A percentile compares a stretch with the other conserved stretches of the same genome.
phyloP scores from a whole-genome alignment of 2,797 vertebrate genomes.

The Pangasius krempfi region DNA sequence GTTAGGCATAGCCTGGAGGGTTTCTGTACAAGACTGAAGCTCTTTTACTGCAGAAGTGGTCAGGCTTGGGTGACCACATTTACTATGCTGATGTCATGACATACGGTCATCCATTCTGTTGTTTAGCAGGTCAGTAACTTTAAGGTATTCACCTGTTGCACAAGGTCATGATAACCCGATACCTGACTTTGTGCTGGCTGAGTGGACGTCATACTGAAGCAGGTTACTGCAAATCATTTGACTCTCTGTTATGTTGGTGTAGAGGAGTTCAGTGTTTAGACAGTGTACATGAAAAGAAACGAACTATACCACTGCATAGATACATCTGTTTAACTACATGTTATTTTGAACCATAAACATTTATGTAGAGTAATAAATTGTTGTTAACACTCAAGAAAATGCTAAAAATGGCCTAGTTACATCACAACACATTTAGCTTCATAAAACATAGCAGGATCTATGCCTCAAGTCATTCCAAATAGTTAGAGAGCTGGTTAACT shows the following conservation, averaged over 20 bases:
- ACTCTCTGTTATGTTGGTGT: neutral
- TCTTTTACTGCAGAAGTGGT: constrained; percentile 37
- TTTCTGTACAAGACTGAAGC: constrained; percentile 75
- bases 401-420: neutral
- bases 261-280: neutral
- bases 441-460: neutral
- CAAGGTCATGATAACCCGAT: constrained; percentile 12
- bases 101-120: constrained; percentile 44
- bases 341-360: neutral
- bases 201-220: constrained; percentile 13
- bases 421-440: neutral
- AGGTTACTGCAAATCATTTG: neutral
- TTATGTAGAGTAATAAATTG: neutral
- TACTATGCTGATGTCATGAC: constrained; percentile 71
- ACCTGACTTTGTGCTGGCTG: neutral
- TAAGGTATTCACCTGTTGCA: constrained; percentile 27
- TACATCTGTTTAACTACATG: neutral
- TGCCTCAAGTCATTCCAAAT: neutral
- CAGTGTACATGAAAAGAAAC: neutral
- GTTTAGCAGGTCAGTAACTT: constrained; percentile 27
- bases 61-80: constrained; percentile 56
- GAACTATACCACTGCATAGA: neutral
- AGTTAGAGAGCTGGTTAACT: neutral
- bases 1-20: constrained; percentile 69
- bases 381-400: neutral